Conservation (phyloP, 1,140 invertebrate species). For the Globodera ellingtonae region DNA sequence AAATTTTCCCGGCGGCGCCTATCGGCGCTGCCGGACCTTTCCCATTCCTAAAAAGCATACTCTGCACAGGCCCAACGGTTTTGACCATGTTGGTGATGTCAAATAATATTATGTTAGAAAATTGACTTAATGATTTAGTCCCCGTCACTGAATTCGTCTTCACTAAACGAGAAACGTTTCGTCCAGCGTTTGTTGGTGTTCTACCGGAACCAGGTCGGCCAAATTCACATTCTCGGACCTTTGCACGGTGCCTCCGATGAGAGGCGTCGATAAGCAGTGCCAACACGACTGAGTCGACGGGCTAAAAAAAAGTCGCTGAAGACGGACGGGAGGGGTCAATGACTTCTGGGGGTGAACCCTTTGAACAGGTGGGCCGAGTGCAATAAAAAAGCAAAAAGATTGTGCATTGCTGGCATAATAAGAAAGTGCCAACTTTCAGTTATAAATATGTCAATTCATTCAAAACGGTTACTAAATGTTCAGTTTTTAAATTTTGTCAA, state of each 20-base stretch:
- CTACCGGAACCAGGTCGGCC: constrained; percentile 54
- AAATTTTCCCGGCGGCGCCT: no score
- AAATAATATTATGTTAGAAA: constrained; percentile 3
- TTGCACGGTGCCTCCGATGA: constrained; percentile 35
- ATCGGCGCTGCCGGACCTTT: no score
- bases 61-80: constrained; percentile 47
- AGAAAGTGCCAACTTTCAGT: no score
- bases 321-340: no score
- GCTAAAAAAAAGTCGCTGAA: constrained; percentile 50
- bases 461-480: no score
- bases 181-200: constrained; percentile 51
- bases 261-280: constrained; percentile 25
- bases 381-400: no score
- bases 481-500: no score
- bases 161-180: constrained; percentile 35
- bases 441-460: no score
- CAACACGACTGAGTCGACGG: constrained; percentile 31
- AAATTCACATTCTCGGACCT: constrained; percentile 57
- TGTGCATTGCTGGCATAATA: no score
- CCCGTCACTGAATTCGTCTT: constrained; percentile 17
- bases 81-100: constrained; percentile 33
- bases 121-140: constrained; percentile 5
- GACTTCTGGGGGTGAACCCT: no score
- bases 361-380: no score
- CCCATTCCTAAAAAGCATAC: no score